These are phyloP conservation scores for Bubo scandiacus DNA, from an alignment of 2,113 vertebrate genomes.

Conservation along the genomic window DNA sequence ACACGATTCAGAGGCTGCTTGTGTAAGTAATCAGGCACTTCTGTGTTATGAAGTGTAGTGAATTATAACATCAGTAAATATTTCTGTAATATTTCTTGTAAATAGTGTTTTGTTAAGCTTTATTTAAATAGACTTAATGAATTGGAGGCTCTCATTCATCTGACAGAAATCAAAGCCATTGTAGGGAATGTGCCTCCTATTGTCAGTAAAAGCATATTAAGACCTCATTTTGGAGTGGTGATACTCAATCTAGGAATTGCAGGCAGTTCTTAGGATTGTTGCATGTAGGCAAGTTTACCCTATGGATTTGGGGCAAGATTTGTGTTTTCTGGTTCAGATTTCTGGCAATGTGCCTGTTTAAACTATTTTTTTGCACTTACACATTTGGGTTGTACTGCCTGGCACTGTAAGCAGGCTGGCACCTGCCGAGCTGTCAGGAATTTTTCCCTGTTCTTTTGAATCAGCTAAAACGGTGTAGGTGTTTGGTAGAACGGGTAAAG, in stretches of 20 bases:
- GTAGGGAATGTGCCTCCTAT: neutral
- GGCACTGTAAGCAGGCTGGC: neutral
- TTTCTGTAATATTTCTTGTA: neutral
- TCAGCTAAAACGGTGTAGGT: neutral
- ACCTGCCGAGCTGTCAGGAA: neutral
- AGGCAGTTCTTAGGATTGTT: neutral
- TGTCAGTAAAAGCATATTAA: neutral
- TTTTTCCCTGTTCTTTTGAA: neutral
- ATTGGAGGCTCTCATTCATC: neutral
- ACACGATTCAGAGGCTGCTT: neutral
- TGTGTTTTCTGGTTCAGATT: neutral
- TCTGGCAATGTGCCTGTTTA: neutral
- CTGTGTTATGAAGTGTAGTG: neutral
- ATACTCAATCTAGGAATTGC: neutral
- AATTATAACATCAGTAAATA: neutral
- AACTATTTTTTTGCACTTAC: neutral
- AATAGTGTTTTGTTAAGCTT: neutral
- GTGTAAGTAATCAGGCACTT: neutral
- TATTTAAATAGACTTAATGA: neutral
- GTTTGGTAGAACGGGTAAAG: neutral
- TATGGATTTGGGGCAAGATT: neutral
- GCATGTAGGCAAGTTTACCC: neutral
- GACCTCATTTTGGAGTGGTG: neutral
- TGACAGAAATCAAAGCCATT: neutral
- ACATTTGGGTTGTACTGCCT: neutral